phyloP scores from a whole-genome alignment of 2,888 invertebrate species.

The Coenonympha arcania region DNA sequence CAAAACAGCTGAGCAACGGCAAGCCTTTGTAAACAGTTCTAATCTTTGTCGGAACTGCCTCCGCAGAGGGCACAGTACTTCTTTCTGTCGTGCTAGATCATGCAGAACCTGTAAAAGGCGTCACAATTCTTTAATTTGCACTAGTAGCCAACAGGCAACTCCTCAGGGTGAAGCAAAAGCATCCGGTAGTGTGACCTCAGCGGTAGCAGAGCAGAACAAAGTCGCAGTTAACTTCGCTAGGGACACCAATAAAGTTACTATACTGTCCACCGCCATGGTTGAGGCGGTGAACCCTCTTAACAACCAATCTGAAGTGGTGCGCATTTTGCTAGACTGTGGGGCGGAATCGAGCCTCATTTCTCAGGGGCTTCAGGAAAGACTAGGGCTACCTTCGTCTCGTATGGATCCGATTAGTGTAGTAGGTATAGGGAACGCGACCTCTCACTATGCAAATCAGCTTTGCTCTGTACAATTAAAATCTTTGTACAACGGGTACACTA shows the following conservation, averaged over 20 bases:
- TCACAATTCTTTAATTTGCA: not conserved
- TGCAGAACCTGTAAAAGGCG: not conserved
- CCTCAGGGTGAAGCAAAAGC: not conserved
- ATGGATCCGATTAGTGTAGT: slow-evolving; percentile 7
- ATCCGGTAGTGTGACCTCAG: not conserved
- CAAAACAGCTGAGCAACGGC: not conserved
- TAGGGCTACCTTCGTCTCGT: too few species aligned
- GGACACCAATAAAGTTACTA: not conserved
- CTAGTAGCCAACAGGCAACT: not conserved
- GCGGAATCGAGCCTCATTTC: too few species aligned
- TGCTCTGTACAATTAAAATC: slow-evolving; percentile 9
- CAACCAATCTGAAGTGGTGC: slow-evolving; percentile 5
- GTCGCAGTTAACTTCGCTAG: not conserved
- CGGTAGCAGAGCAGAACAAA: not conserved
- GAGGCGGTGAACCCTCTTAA: slow-evolving; percentile 9
- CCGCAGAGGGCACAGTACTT: not conserved
- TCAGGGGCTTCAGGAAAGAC: too few species aligned
- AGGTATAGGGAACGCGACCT: slow-evolving; percentile 11
- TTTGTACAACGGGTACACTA: not conserved
- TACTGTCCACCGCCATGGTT: slow-evolving; percentile 3
- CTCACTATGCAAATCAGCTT: slow-evolving; percentile 3
- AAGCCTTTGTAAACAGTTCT: not conserved
- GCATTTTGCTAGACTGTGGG: slow-evolving; percentile 12
- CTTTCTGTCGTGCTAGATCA: not conserved
- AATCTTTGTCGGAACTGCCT: too few species aligned